Conservation (phyloP, 2,797 vertebrate genomes). For the Paratrypauchen microcephalus region DNA sequence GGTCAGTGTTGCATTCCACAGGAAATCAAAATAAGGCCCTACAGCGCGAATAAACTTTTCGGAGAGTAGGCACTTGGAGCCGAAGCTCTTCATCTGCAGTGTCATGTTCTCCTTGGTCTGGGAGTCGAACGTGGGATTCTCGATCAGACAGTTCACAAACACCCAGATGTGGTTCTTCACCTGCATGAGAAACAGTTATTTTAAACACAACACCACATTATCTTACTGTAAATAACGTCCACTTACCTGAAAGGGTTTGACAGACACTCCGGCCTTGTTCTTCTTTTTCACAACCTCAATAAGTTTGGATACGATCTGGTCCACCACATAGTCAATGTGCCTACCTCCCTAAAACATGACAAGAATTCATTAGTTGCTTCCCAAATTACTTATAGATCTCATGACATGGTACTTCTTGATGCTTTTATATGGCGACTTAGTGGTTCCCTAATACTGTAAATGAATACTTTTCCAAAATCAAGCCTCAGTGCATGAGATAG, state of each 20-base stretch:
- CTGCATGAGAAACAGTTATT: slow-evolving; percentile 65
- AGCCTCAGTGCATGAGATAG: no score
- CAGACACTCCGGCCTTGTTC: slow-evolving; percentile 92
- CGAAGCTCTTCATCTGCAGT: slow-evolving; percentile 92
- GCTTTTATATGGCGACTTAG: no score
- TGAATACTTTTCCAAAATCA: no score
- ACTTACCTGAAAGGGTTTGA: slow-evolving; percentile 93
- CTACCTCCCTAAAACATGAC: slow-evolving; percentile 85
- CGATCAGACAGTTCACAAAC: slow-evolving; percentile 94
- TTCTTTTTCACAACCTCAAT: slow-evolving; percentile 96
- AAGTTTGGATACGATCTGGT: slow-evolving; percentile 91
- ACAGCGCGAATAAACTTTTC: slow-evolving; percentile 96
- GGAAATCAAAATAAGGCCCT: slow-evolving; percentile 48
- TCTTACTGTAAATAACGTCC: not conserved
- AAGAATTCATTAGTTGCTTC: not conserved
- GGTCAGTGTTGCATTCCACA: no score
- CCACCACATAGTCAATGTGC: slow-evolving; percentile 90
- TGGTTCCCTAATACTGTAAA: no score
- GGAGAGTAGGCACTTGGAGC: slow-evolving; percentile 89
- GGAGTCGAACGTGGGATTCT: slow-evolving; percentile 98
- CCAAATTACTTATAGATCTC: no score
- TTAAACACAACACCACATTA: not conserved
- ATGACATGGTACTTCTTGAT: no score
- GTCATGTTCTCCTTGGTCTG: slow-evolving; percentile 99
- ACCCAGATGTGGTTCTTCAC: slow-evolving; percentile 99